Conservation (phyloP, 1,140 invertebrate species). For the Leucophenga varia region DNA sequence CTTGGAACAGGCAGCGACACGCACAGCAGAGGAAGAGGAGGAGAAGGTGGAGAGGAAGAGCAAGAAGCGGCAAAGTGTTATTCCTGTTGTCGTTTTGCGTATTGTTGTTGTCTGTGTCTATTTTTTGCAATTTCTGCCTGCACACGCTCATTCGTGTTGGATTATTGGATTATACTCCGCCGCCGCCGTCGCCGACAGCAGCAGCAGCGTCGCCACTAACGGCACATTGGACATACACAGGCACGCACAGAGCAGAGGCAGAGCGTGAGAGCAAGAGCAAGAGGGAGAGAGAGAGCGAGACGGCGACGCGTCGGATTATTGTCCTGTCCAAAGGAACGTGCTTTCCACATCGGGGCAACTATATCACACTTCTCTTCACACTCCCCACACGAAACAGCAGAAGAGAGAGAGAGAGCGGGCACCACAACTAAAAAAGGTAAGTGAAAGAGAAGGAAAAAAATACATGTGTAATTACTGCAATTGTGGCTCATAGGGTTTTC, state of each 20-base stretch:
- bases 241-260: slow-evolving; percentile 1
- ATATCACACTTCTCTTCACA: too few relatives aligned
- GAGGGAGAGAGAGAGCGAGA: background rate
- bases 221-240: too few relatives aligned
- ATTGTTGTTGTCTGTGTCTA: slow-evolving; percentile 32
- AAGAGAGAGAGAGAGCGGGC: too few relatives aligned
- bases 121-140: slow-evolving; percentile 45
- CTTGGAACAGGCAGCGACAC: slow-evolving; percentile 11
- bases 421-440: too few relatives aligned
- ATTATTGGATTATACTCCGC: too few relatives aligned
- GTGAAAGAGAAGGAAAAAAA: too few relatives aligned
- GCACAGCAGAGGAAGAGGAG: slow-evolving; percentile 1
- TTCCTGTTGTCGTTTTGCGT: slow-evolving; percentile 12
- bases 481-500: slow-evolving; percentile 9
- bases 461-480: too few relatives aligned
- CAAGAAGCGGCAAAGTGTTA: slow-evolving; percentile 24
- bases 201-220: slow-evolving; percentile 40
- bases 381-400: too few relatives aligned
- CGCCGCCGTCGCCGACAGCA: slow-evolving; percentile 13
- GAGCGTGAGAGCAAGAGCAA: slow-evolving; percentile 1
- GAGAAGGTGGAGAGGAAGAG: slow-evolving; percentile 1
- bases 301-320: slow-evolving; percentile 24
- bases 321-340: slow-evolving; percentile 26
- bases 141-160: slow-evolving; percentile 49
- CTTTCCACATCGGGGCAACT: too few relatives aligned